A percentile compares a stretch with the other conserved stretches of the same genome.
Evolutionary conservation across 2,113 vertebrate species (phyloP).

Genomic region (Carassius carassius): DNA sequence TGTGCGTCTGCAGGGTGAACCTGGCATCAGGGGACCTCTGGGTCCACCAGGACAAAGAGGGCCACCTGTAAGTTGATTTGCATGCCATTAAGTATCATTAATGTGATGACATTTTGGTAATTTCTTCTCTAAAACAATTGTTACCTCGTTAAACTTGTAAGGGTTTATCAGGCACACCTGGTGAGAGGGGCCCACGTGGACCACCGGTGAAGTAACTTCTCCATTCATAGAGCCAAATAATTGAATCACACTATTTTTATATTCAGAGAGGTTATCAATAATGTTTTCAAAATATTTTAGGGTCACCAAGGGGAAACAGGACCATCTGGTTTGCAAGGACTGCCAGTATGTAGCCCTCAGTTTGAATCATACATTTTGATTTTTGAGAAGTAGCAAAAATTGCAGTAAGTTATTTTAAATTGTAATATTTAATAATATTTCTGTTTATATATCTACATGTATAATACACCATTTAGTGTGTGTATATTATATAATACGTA

Average conservation of each 20-base stretch:
- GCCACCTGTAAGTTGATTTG: conserved; percentile 65
- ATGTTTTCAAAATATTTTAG: conserved; percentile 58
- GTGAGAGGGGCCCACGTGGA: conserved; percentile 73
- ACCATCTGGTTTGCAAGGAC: conserved; percentile 72
- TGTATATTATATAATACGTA: no score
- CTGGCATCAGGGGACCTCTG: conserved; percentile 67
- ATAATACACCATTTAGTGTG: not conserved
- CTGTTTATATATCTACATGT: not conserved
- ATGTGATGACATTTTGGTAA: not conserved
- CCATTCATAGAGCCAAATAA: not conserved
- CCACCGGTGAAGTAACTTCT: conserved; percentile 68
- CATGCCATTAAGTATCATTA: not conserved
- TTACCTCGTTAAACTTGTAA: conserved; percentile 48
- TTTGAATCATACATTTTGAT: not conserved
- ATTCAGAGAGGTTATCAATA: not conserved
- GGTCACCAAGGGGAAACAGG: conserved; percentile 74
- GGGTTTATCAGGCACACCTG: conserved; percentile 73
- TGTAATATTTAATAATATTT: not conserved
- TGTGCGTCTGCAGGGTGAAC: conserved; percentile 72
- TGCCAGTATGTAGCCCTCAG: conserved; percentile 68
- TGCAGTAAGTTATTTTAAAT: not conserved
- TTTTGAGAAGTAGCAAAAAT: not conserved
- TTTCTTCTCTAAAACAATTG: not conserved
- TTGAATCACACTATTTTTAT: not conserved
- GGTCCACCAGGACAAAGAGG: conserved; percentile 75